Base-by-base conservation (phyloP, 2,113 vertebrate genomes). In the Dicerorhinus sumatrensis region DNA sequence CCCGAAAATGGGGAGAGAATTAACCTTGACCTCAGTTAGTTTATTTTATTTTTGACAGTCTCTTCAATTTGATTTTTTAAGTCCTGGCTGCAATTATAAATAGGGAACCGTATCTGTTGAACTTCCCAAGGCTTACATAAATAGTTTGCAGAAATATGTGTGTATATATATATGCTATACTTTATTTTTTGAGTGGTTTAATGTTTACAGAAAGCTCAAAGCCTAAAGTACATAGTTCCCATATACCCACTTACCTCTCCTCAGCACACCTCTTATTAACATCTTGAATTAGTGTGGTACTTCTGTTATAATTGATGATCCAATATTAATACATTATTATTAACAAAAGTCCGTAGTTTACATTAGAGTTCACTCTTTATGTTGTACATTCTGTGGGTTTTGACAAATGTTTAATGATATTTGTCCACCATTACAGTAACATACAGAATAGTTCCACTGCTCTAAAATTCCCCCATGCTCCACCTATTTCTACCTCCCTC, bases 11-110 rank as follows among this genome's bases (percentile, higher is more conserved):
- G 10, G 16, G 87, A 92, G 20, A 94, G 77, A 4, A 51, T 65
- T 20, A 81, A 67, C 2, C 25, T 85, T 93, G 14, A 70, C 18
- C 51, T 73, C 42, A 65, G 13, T 90, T 63, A 62, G 36, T 91
- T 75, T 56, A 65, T 72, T 72, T 65, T 82, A 65, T 72, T 72
- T 82, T 84, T 94, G 63, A 75, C 2, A 88, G 42, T 9, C 46
- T 60, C 21, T 48, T 13, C 7, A 48, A 51, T 51, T 92, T 75
- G n/a, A n/a, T 58, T 86, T 97, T 89, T 80, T 29, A 82, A 94
- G 20, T 54, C 21, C 13, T 51, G 56, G 39, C 21, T 21, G 94
- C 27, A 73, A 2, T 95, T 95, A 46, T 73, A 73, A 80, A 31
- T 60, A 87, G 56, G 16, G 23, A 91, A 88, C 46, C 23, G 10